Conservation (phyloP, 2,797 vertebrate genomes). For the Arrhamphus sclerolepis region DNA sequence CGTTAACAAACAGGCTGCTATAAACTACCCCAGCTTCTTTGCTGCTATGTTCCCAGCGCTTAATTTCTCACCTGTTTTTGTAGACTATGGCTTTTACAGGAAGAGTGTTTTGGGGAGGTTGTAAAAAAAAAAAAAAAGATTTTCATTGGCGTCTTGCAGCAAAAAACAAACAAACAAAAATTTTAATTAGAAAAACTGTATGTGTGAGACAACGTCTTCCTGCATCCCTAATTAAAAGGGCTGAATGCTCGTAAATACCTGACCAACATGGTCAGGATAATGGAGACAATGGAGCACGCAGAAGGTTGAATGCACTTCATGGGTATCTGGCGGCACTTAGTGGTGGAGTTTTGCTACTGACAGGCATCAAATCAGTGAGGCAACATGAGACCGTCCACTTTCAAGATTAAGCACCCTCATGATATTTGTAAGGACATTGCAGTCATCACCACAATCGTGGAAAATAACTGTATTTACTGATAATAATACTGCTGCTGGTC, state of each 20-base stretch:
- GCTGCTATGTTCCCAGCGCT: no score
- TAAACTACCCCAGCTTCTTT: no score
- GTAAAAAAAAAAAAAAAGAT: no score
- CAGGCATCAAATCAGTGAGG: conserved; percentile 11
- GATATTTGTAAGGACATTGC: conserved; percentile 26
- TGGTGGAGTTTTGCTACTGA: conserved; percentile 52
- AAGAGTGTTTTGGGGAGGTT: no score
- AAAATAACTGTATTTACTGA: conserved; percentile 16
- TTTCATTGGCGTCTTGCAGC: no score
- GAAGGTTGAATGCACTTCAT: conserved; percentile 22
- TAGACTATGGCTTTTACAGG: no score
- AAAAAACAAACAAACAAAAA: no score
- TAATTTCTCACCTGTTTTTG: no score
- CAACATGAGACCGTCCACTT: background rate
- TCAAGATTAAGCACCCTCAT: conserved; percentile 32
- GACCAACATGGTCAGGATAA: conserved; percentile 35
- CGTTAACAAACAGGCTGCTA: no score
- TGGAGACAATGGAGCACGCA: conserved; percentile 21
- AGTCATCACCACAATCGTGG: conserved; percentile 10
- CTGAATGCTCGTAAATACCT: conserved; percentile 62
- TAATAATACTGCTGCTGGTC: conserved; percentile 20
- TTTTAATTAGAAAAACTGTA: conserved; percentile 25
- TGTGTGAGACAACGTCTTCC: conserved; percentile 38
- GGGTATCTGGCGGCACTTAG: conserved; percentile 64
- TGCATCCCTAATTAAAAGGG: conserved; percentile 47